Evolutionary conservation across 2,113 vertebrate genomes (phyloP).

Genomic region (Anas platyrhynchos): DNA sequence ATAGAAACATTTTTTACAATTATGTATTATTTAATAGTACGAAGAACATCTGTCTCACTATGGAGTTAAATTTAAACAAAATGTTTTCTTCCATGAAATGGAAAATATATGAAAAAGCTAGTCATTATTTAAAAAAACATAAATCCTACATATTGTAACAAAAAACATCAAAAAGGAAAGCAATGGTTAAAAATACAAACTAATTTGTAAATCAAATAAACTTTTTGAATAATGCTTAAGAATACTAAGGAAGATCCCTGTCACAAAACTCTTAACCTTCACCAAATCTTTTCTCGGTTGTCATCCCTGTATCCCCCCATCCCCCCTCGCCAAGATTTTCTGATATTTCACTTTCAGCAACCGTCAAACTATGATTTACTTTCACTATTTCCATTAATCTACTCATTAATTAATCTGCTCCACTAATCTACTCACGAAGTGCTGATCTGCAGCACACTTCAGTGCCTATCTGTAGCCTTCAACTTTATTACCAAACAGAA

Average conservation of each 20-base stretch:
- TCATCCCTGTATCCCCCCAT: no score
- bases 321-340: not conserved
- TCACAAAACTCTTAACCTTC: not conserved
- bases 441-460: not conserved
- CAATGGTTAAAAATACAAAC: not conserved
- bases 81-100: not conserved
- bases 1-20: not conserved
- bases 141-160: not conserved
- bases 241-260: not conserved
- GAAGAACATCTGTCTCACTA: fast-evolving
- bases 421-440: not conserved
- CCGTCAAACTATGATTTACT: not conserved
- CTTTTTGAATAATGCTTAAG: not conserved
- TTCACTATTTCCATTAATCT: no score
- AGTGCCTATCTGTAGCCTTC: not conserved
- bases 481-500: not conserved
- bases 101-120: not conserved
- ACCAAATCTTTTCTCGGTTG: no score
- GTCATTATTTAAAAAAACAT: not conserved
- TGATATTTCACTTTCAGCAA: not conserved
- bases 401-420: no score
- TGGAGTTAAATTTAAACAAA: not conserved
- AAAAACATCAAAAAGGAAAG: not conserved
- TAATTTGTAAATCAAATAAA: not conserved
- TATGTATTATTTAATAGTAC: not conserved